A percentile compares a stretch with the other conserved stretches of the same genome.
Evolutionary conservation across 2,797 vertebrate species (phyloP).

Genomic region (Picus viridis): DNA sequence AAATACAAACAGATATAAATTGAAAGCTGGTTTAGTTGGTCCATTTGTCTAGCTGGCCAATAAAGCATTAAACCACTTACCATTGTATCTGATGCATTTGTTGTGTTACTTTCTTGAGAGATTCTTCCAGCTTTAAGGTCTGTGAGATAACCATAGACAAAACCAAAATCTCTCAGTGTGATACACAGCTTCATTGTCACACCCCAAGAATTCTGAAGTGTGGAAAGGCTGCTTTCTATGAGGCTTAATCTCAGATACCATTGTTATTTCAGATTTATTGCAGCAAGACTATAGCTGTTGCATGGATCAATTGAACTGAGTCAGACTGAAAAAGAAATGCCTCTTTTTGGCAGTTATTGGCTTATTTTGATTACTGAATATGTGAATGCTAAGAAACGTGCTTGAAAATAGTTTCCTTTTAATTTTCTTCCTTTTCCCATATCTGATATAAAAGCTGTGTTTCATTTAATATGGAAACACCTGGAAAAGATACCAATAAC

Average conservation of each 20-base stretch:
- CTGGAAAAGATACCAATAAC: neutral
- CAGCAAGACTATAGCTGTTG: neutral
- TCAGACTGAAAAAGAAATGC: neutral
- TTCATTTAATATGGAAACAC: neutral
- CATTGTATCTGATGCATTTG: slow-evolving; percentile 83
- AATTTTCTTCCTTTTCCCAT: neutral
- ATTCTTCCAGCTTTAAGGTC: slow-evolving; percentile 85
- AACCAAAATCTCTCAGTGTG: neutral
- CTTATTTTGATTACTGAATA: neutral
- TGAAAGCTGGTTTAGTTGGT: neutral
- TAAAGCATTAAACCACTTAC: slow-evolving; percentile 74
- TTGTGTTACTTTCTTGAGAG: slow-evolving; percentile 80
- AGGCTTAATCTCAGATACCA: neutral
- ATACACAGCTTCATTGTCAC: neutral
- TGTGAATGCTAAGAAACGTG: neutral
- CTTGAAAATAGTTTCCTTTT: neutral
- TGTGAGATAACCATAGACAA: slow-evolving; percentile 64
- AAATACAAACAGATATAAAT: neutral
- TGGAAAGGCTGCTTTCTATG: neutral
- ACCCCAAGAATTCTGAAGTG: neutral
- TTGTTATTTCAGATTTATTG: neutral
- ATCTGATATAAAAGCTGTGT: neutral
- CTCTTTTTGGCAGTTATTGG: neutral
- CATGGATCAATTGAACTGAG: neutral
- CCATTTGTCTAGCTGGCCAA: neutral